Conservation (phyloP, 1,140 invertebrate genomes). For the Trichogramma pretiosum region DNA sequence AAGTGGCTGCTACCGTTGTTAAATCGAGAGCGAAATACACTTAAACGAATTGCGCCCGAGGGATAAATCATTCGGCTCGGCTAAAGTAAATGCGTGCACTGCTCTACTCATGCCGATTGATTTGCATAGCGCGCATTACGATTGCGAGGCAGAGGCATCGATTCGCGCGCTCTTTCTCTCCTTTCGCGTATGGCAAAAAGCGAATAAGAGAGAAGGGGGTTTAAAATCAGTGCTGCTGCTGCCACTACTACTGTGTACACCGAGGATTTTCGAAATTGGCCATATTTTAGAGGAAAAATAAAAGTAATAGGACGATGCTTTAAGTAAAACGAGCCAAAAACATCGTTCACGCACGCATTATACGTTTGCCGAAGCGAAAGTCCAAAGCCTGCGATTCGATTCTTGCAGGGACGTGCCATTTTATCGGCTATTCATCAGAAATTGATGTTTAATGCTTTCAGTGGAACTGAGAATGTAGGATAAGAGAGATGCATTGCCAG, state of each 20-base stretch:
- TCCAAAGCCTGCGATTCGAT: constrained; percentile 4
- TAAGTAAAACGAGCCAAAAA: too few relatives aligned
- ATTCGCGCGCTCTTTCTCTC: too few relatives aligned
- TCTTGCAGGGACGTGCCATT: too few relatives aligned
- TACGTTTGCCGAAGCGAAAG: too few relatives aligned
- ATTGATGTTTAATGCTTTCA: too few relatives aligned
- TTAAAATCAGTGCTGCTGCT: constrained; percentile 41
- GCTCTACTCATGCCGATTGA: too few relatives aligned
- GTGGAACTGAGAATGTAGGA: too few relatives aligned
- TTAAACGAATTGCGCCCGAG: constrained; percentile 42
- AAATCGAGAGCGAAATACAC: constrained; percentile 33
- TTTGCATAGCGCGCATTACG: constrained; percentile 37
- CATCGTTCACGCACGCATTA: too few relatives aligned
- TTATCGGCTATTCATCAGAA: too few relatives aligned
- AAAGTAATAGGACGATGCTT: neutral
- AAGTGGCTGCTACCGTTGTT: constrained; percentile 22
- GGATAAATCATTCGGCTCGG: constrained; percentile 38
- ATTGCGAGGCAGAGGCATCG: constrained; percentile 27
- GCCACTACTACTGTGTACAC: too few relatives aligned
- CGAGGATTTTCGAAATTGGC: constrained; percentile 41
- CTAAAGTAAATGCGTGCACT: constrained; percentile 24
- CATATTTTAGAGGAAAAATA: constrained; percentile 25
- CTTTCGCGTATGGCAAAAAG: constrained; percentile 7
- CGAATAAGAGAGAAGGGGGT: constrained; percentile 16
- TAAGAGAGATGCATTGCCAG: too few relatives aligned